These are phyloP conservation scores for Hermetia illucens DNA, from an alignment of 1,140 invertebrate species.

Conservation along the genomic window DNA sequence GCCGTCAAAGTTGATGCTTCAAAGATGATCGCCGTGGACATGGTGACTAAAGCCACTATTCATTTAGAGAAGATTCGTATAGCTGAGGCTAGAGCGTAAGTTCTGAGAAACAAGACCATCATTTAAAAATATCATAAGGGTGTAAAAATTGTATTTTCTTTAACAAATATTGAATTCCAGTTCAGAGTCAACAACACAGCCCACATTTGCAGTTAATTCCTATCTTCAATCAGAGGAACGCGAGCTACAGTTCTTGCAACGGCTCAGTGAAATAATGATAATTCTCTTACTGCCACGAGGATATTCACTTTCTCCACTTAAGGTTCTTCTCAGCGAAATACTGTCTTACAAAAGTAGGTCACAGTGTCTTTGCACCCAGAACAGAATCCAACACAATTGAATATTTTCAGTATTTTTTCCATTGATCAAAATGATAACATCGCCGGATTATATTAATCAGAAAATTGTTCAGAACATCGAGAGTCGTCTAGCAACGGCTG, in stretches of 20 bases:
- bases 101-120: conserved; percentile 14
- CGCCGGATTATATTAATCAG: conserved; percentile 84
- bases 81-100: conserved; percentile 57
- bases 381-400: too few species aligned
- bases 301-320: conserved; percentile 61
- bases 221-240: conserved; percentile 56
- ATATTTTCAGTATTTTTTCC: conserved; percentile 61
- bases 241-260: conserved; percentile 68
- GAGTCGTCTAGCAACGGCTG: conserved; percentile 57
- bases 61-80: conserved; percentile 77
- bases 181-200: conserved; percentile 40
- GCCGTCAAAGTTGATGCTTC: conserved; percentile 61
- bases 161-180: conserved; percentile 26
- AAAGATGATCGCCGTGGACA: conserved; percentile 66
- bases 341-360: conserved; percentile 63
- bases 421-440: conserved; percentile 66
- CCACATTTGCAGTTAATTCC: conserved; percentile 58
- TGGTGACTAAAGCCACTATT: conserved; percentile 44
- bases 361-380: not conserved
- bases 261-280: conserved; percentile 66
- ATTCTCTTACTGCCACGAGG: conserved; percentile 64
- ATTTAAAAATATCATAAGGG: too few species aligned
- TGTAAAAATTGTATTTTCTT: not conserved
- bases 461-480: conserved; percentile 72
- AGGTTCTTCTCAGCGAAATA: conserved; percentile 68